These are phyloP conservation scores for Anthrax anthrax DNA, from an alignment of 2,888 invertebrate species.

Conservation along the genomic window DNA sequence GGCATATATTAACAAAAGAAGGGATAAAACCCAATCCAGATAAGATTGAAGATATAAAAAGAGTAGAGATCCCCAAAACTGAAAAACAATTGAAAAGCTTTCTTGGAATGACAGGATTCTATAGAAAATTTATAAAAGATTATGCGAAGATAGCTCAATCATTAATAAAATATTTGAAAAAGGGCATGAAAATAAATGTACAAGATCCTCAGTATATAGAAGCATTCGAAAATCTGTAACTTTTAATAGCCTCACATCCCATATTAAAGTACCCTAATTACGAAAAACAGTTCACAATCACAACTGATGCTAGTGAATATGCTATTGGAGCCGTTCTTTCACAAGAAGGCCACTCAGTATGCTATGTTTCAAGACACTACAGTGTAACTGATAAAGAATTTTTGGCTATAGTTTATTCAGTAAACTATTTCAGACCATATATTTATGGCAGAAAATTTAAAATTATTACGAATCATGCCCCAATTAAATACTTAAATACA, in stretches of 20 bases:
- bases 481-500: no score
- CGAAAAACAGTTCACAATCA: background rate
- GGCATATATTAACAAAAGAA: slow-evolving; percentile 1
- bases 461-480: no score
- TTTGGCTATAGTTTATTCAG: slow-evolving; percentile 11
- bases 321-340: background rate
- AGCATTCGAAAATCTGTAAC: slow-evolving; percentile 11
- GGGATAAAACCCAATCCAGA: background rate
- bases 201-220: slow-evolving; percentile 8
- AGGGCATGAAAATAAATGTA: background rate
- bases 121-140: background rate
- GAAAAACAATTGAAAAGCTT: slow-evolving; percentile 1
- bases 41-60: background rate
- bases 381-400: slow-evolving; percentile 10
- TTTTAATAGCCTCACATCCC: slow-evolving; percentile 5
- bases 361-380: slow-evolving; percentile 8
- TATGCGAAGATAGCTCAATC: slow-evolving; percentile 1
- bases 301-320: background rate
- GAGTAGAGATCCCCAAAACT: background rate
- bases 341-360: background rate
- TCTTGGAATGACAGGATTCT: background rate
- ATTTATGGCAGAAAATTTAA: no score
- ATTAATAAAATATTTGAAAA: slow-evolving; percentile 9
- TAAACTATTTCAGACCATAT: slow-evolving; percentile 9
- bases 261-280: background rate